Base-by-base conservation (phyloP, 2,113 vertebrate genomes). In the Cranoglanis bouderius region DNA sequence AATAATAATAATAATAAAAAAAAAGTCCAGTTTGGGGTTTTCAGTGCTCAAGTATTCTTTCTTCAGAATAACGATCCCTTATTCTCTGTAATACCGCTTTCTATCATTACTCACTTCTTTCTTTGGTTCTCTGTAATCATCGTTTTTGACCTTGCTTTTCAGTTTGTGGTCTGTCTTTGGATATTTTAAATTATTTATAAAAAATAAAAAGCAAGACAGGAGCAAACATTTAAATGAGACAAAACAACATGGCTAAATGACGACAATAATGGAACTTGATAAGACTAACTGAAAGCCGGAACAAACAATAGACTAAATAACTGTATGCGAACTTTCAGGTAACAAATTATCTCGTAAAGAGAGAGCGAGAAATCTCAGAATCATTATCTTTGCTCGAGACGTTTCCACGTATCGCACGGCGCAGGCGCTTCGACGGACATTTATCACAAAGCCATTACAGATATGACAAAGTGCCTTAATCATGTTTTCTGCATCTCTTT, bases 381-480 rank as follows among this genome's bases (percentile, higher is more conserved):
- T 84, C 43, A 21, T 67, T 67, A 84, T 46, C 82, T 65, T 10
- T 6, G 1, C 49, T 65, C 59, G 9, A 46, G 82, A 83, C 35
- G n/a, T 38, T n/a, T 43, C n/a, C 2, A 18, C 35, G 43, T 51
- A 51, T 35, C 26, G 16, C 43, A 10, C 46, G n/a, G 77, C 55
- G 26, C 53, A 26, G 53, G 38, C 8, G 19, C 53, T 61, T 35
- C 35, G n/a, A 26, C 32, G 19, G 40, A 77, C 55, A 84, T 88
- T 77, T 7, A 88, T 88, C 87, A 84, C 32, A 63, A 84, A 88
- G 70, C 55, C 75, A 88, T 88, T 88, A 84, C 43, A 24, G 65
- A 6, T 43, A 88, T 88, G 87, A 88, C 67, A 84, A 77, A 88
- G 81, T 75, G 82, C 70, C 70, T 84, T 88, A 88, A 88, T 88